Base-by-base conservation (phyloP, 2,797 vertebrate genomes). In the Peromyscus nudipes region DNA sequence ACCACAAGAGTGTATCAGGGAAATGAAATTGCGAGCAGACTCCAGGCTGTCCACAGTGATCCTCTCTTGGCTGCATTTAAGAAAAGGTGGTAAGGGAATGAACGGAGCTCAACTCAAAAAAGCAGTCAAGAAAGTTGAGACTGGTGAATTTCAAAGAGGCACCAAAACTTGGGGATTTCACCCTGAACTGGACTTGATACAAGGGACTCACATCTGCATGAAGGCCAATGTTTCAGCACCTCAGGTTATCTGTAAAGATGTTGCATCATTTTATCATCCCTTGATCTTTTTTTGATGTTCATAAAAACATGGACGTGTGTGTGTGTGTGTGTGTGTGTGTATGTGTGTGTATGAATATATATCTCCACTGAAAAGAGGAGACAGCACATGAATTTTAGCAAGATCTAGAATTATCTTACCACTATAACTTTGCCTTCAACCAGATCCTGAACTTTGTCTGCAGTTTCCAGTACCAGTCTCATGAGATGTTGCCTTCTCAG, bases 31-130 rank as follows among this genome's bases (percentile, higher is more conserved):
- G 97, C 91, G 88, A 96, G 95, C 95, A 97, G 97, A 96, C 86
- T 69, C n/a, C 93, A 46, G 27, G 90, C 96, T 97, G 95, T 95
- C 96, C 97, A 80, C 23, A 86, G 75, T 1, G 27, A 93, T 83
- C 65, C 84, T 94, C 93, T 95, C 89, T 95, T 91, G 91, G 91
- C 97, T 97, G 97, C 92, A 87, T 97, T 97, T 93, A 98, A 97
- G 96, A 92, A 98, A 97, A 34, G 46, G 17, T 11, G 31, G 52
- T 8, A 71, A 64, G 43, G 25, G 29, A 3, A 7, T 31, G 6
- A 3, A 7, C 7, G 3, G 52, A 40, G 6, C 27, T 88, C 60
- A 95, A 96, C 96, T 95, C 81, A 90, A 90, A 92, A 79, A 97
- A 84, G 6, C 95, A 71, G 94, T 87, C 84, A 91, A 95, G 83